Base-by-base conservation (phyloP, 2,113 vertebrate genomes). In the Myiozetetes cayanensis region DNA sequence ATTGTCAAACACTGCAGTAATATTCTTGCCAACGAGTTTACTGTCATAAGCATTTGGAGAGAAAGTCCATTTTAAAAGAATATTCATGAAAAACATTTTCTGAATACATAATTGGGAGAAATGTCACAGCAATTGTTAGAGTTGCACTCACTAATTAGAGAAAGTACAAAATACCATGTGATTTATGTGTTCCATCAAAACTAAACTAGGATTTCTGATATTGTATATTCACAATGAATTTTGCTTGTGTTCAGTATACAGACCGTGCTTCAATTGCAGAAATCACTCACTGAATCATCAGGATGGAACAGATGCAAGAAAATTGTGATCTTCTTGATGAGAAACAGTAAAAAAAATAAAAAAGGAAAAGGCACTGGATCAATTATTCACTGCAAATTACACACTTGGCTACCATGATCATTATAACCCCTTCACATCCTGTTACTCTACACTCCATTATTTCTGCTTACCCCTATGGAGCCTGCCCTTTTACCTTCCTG, bases 121-220 rank as follows among this genome's bases (percentile, higher is more conserved):
- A 97, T 95, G 90, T 96, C 85, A 93, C 39, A 84, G 73, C 72
- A 93, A 92, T 96, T 95, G 65, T 90, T 95, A 95, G 73, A 95
- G 63, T 95, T 33, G 6, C 52, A 71, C 35, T 88, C 61, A 81
- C 92, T 95, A 96, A 97, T 97, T 96, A 93, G 75, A 96, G 72
- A 92, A 93, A 89, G 90, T 92, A 93, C 82, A 88, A 89, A 95
- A 94, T 76, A 81, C 59, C 16, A 37, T 88, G 75, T 93, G 93
- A 96, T 96, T 91, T 96, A 93, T 95, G 78, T 84, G 43, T 78
- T 92, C 65, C 56, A 95, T 93, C 92, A 93, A 90, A 88, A 88
- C 63, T 25, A 47, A 94, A 75, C 75, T 75, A 83, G 72, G 68
- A 67, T 93, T 95, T 93, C 72, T 95, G 46, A 87, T 95, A 91